Evolutionary conservation across 2,797 vertebrate genomes (phyloP).

Genomic region (Emydoidea blandingii): DNA sequence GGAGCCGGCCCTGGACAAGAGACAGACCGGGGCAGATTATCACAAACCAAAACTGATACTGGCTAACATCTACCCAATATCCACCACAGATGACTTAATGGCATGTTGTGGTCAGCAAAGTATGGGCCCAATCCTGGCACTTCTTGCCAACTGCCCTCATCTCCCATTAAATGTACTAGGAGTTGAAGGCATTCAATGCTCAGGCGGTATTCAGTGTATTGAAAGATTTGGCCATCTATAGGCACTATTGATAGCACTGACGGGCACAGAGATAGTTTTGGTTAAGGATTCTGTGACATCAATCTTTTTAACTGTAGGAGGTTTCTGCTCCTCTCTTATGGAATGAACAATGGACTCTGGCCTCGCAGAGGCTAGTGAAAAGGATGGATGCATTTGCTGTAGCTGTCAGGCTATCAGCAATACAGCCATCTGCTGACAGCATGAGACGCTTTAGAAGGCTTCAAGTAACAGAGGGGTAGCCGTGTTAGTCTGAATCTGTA

Average conservation of each 20-base stretch:
- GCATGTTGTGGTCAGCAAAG: background rate
- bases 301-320: background rate
- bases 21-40: background rate
- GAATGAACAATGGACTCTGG: background rate
- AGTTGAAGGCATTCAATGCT: background rate
- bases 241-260: background rate
- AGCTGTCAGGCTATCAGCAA: background rate
- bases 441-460: background rate
- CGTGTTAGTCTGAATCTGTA: too few species aligned
- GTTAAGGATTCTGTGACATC: background rate
- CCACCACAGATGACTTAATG: background rate
- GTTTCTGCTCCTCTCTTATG: background rate
- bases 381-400: background rate
- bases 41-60: background rate
- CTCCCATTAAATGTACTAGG: background rate
- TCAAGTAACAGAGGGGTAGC: background rate
- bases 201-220: background rate
- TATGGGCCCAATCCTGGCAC: background rate
- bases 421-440: background rate
- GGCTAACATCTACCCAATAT: background rate
- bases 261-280: background rate
- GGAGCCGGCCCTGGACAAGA: background rate
- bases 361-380: background rate
- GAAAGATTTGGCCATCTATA: background rate
- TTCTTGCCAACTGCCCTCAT: background rate